Base-by-base conservation (phyloP, 92 coral and sea anemone species). In the Metridium senile region DNA sequence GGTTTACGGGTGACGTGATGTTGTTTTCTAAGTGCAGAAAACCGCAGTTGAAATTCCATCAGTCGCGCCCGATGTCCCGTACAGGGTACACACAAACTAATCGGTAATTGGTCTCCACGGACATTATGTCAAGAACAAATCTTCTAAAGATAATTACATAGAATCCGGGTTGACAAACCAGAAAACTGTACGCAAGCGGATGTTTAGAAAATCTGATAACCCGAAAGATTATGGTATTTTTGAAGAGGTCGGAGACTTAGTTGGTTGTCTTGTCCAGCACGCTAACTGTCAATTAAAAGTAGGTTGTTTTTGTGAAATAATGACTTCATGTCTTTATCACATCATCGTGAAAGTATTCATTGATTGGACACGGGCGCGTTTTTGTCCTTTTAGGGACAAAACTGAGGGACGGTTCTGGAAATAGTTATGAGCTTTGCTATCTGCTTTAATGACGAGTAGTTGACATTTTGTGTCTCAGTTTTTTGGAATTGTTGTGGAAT, bases 51-150 rank as follows among this genome's bases (percentile, higher is more conserved):
- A 85, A 74, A 75, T 58, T 71, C 80, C 59, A 65, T 72, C 80
- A 66, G 87, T 81, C 81, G 89, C 91, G 81, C 84, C 79, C n/a
- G 76, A 80, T 54, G 82, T 49, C 66, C 74, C 85, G 83, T 62
- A 77, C 49, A 79, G 74, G 79, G 34, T 70, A 75, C 72, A 62
- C 72, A 83, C n/a, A n/a, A n/a, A 65, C 53, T 58, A 34, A 83
- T 30, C 74, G 77, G 86, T 85, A 70, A 88, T 82, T 88, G 88
- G 85, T 56, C 86, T 52, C 49, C 68, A 76, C 52, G 88, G 85
- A 85, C 91, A 91, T 85, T 89, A 86, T 75, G 81, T 89, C 91
- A 91, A 88, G 85, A 89, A 13, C 65, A 83, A 87, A 76, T 81
- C 68, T 72, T 82, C 86, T 82, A 70, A 34, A 70, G 76, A 79